A percentile compares a stretch with the other conserved stretches of the same genome.
Evolutionary conservation across 2,113 vertebrate species (phyloP).

Genomic region (Burhinus oedicnemus): DNA sequence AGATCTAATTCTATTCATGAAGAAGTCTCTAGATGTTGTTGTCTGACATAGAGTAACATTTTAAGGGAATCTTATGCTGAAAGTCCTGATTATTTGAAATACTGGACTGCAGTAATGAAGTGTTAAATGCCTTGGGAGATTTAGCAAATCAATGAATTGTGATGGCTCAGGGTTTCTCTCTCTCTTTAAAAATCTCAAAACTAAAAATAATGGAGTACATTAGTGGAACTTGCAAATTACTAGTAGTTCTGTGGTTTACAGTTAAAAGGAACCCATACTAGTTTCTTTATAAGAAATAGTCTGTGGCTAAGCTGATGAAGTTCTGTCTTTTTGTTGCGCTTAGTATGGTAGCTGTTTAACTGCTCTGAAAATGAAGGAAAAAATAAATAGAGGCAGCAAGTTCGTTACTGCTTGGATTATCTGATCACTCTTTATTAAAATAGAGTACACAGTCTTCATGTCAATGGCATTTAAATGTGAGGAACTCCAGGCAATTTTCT

Average conservation of each 20-base stretch:
- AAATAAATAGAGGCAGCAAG: neutral
- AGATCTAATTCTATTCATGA: neutral
- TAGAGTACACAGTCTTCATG: neutral
- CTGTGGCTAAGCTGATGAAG: neutral
- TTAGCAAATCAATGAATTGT: constrained; percentile 44
- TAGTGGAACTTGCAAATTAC: constrained; percentile 14
- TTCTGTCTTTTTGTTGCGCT: neutral
- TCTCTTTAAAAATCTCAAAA: constrained; percentile 14
- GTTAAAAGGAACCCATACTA: neutral
- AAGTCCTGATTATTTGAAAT: constrained; percentile 14
- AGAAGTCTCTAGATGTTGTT: neutral
- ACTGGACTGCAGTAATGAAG: constrained; percentile 16
- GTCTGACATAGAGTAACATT: neutral
- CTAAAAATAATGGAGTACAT: neutral
- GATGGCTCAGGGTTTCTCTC: constrained; percentile 49
- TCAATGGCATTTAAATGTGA: neutral
- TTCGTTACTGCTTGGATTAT: neutral
- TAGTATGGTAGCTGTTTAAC: neutral
- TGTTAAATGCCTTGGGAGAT: constrained; percentile 49
- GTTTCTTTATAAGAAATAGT: neutral
- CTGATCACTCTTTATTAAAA: neutral
- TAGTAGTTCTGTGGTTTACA: neutral
- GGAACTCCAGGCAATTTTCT: neutral
- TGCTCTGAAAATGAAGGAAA: neutral
- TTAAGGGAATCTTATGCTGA: neutral